Base-by-base conservation (phyloP, 1,140 invertebrate species). In the Drosophila arizonae region DNA sequence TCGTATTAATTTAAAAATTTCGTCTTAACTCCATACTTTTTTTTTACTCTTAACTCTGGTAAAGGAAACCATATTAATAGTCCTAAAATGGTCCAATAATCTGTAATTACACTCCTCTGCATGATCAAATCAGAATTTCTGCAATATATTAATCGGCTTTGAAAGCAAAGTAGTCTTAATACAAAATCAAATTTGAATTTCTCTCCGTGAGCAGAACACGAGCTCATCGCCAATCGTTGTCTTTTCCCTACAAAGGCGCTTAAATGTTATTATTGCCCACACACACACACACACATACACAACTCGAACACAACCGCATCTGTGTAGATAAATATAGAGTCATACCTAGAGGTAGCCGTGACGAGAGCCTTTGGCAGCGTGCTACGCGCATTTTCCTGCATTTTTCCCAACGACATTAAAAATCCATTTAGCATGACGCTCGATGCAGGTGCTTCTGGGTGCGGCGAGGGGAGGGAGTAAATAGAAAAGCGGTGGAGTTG, bases 401-500 rank as follows among this genome's bases (percentile, higher is more conserved):
- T 77, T 39, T 39, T 39, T 87, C 77, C 60, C 77, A 77, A 84
- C 84, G 79, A 87, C 84, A 87, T 87, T 87, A 87, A 87, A 87
- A 87, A 87, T 87, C 84, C 84, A 87, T 87, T 87, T 87, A 89
- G 76, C 84, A 76, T 65, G 56, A 57, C 65, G 78, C 81, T 86
- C 61, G 61, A 50, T 86, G 81, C 81, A 87, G 33, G 52, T 57
- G 43, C 64, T 41, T 55, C 73, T 63, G 41, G 41, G 9, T 41
- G 33, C 56, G 21, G 13, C 15, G 55, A 30, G 15, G 30, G 2
- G 10, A 45, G 6, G 6, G 33, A 11, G 24, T 4, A 51, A n/a
- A 30, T 21, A 11, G 2, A 11, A 39, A 39, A 11, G 0, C 15
- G 9, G n/a, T 8, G 45, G 6, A 63, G 51, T 6, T 39, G 43